A percentile compares a stretch with the other conserved stretches of the same genome.
phyloP scores from a whole-genome alignment of 2,113 vertebrate genomes.

The Petrocephalus microphthalmus region DNA sequence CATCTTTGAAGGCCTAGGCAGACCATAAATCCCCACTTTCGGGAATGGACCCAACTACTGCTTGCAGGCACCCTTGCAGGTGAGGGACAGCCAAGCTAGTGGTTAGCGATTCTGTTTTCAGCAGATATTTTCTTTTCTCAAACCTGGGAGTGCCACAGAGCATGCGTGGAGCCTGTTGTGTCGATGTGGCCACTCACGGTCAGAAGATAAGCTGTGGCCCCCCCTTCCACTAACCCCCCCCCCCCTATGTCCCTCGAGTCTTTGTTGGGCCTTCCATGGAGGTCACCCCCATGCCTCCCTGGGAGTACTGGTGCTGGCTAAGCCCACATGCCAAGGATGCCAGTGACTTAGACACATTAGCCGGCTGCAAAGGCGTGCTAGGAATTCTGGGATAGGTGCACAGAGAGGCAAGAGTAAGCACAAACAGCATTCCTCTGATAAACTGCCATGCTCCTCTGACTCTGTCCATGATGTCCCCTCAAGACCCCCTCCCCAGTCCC shows the following conservation, averaged over 20 bases:
- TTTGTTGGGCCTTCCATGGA: neutral
- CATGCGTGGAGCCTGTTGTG: neutral
- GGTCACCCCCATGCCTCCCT: conserved; percentile 33
- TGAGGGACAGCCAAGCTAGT: conserved; percentile 22
- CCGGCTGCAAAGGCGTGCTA: conserved; percentile 6
- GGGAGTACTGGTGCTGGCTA: conserved; percentile 29
- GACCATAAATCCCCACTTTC: conserved; percentile 61
- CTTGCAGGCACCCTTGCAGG: conserved; percentile 45
- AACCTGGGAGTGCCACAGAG: neutral
- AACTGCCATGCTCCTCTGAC: neutral
- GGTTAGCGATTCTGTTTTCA: neutral
- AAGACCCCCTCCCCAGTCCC: neutral
- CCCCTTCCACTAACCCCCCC: neutral
- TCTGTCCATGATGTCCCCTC: neutral
- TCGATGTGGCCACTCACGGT: neutral
- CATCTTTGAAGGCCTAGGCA: conserved; percentile 58
- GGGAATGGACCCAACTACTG: conserved; percentile 51
- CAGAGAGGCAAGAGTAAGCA: neutral
- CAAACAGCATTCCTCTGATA: conserved; percentile 26
- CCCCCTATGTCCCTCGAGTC: neutral
- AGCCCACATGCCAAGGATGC: conserved; percentile 25
- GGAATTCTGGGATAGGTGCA: conserved; percentile 23
- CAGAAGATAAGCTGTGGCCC: neutral
- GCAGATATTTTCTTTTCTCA: neutral
- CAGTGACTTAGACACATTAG: neutral